Percentiles rank a stretch among this genome's conserved stretches.
Evolutionary conservation across 2,797 vertebrate species (phyloP).

Genomic region (Chanos chanos): DNA sequence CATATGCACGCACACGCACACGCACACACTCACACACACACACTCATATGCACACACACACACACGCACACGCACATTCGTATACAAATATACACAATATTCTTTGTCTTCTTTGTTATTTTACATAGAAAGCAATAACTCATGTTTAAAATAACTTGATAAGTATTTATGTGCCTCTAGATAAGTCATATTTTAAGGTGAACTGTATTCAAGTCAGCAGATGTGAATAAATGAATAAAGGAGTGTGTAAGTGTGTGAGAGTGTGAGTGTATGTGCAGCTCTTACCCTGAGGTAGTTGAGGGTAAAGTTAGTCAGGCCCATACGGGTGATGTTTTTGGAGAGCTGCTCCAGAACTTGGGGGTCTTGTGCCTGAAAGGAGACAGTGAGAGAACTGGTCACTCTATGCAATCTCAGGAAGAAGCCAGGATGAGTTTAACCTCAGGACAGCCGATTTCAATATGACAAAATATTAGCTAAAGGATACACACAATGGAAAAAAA

Average conservation of each 20-base stretch:
- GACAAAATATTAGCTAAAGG: too few species aligned
- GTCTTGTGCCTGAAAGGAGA: conserved; percentile 88
- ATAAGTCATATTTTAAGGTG: too few species aligned
- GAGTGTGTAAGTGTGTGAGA: not conserved
- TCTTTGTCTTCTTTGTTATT: too few species aligned
- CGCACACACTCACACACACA: not conserved
- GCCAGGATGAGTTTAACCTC: too few species aligned
- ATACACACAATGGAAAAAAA: too few species aligned
- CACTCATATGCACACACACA: conserved; percentile 1
- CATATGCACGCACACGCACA: conserved; percentile 16
- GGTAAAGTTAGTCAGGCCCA: conserved; percentile 99
- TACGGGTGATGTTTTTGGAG: conserved; percentile 99
- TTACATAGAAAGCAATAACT: too few species aligned
- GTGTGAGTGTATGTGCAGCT: not conserved
- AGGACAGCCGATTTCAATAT: too few species aligned
- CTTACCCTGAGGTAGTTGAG: conserved; percentile 99
- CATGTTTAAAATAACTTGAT: too few species aligned
- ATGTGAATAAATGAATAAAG: not conserved
- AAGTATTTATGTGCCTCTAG: too few species aligned
- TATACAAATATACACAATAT: conserved; percentile 12
- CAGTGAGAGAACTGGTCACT: not conserved
- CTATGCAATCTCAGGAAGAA: not conserved
- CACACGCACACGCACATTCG: conserved; percentile 7
- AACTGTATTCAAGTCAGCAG: too few species aligned
- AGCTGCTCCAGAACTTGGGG: conserved; percentile 99